phyloP scores from a whole-genome alignment of 2,888 invertebrate species.

The Imbricaverruca yamaguchii region DNA sequence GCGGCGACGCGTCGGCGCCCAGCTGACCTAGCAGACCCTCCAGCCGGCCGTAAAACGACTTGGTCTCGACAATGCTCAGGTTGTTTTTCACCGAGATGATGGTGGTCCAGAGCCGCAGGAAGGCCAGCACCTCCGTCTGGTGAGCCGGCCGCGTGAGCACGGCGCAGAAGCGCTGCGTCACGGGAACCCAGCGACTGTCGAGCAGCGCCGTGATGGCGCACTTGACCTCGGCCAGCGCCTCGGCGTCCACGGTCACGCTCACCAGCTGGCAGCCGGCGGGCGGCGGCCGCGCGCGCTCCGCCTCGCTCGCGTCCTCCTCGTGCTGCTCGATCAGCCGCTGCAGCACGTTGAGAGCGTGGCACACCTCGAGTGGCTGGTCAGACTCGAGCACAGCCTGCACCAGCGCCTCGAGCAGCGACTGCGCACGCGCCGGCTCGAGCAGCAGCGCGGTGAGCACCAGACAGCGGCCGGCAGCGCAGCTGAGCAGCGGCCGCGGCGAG shows the following conservation, averaged over 20 bases:
- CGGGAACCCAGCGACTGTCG: background rate
- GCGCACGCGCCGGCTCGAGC: background rate
- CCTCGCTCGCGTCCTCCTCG: background rate
- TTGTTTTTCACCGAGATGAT: slow-evolving; percentile 86
- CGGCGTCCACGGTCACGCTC: background rate
- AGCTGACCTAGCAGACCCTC: slow-evolving; percentile 42
- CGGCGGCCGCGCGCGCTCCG: background rate
- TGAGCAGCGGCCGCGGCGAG: background rate
- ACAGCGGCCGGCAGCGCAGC: slow-evolving; percentile 18
- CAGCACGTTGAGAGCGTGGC: slow-evolving; percentile 10
- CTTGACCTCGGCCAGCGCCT: slow-evolving; percentile 1
- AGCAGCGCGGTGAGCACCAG: background rate
- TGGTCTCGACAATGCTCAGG: slow-evolving; percentile 77
- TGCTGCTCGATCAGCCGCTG: slow-evolving; percentile 19
- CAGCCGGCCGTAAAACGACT: slow-evolving; percentile 76
- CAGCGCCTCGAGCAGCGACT: slow-evolving; percentile 19
- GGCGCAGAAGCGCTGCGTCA: slow-evolving; percentile 20
- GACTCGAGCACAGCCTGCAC: slow-evolving; percentile 14
- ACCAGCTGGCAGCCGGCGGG: background rate
- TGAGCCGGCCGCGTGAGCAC: slow-evolving; percentile 1
- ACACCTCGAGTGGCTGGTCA: slow-evolving; percentile 2
- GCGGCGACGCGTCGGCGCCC: slow-evolving; percentile 55
- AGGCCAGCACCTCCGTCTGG: slow-evolving; percentile 50
- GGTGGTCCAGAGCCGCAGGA: slow-evolving; percentile 78
- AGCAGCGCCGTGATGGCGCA: slow-evolving; percentile 21